Evolutionary conservation across 2,888 invertebrate species (phyloP).

Genomic region (Leucoptera coffeella): DNA sequence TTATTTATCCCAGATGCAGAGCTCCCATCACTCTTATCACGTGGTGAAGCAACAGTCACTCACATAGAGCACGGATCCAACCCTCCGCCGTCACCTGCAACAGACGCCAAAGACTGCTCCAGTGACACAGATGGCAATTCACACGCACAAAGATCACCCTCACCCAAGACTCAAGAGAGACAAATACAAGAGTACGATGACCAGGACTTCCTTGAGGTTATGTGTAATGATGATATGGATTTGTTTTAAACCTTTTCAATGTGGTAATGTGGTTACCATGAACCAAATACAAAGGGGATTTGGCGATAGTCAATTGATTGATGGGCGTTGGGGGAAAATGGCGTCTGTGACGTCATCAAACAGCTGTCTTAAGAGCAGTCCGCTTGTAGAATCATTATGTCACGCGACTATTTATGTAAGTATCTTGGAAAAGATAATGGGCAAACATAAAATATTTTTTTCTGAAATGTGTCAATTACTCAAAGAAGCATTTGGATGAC

Average conservation of each 20-base stretch:
- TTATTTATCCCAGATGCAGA: conserved; percentile 55
- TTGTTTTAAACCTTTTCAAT: conserved; percentile 54
- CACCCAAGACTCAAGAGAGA: conserved; percentile 18
- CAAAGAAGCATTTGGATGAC: too few relatives aligned
- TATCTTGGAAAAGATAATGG: too few relatives aligned
- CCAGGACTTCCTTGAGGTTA: conserved; percentile 67
- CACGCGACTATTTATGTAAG: too few relatives aligned
- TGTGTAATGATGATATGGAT: conserved; percentile 67
- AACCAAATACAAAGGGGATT: too few relatives aligned
- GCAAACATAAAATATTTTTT: too few relatives aligned
- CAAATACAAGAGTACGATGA: conserved; percentile 43
- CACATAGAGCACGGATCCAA: conserved; percentile 58
- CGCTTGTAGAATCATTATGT: too few relatives aligned
- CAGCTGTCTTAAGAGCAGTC: too few relatives aligned
- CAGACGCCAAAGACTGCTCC: conserved; percentile 62
- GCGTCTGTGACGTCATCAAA: too few relatives aligned
- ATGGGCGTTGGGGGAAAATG: too few relatives aligned
- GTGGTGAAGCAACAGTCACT: conserved; percentile 51
- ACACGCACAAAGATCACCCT: conserved; percentile 38
- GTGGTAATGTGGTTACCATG: too few relatives aligned
- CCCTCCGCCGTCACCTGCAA: conserved; percentile 78
- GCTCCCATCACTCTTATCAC: conserved; percentile 57
- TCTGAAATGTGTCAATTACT: too few relatives aligned
- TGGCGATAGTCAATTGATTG: too few relatives aligned
- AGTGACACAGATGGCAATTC: conserved; percentile 57